Conservation (phyloP, 2,888 invertebrate species). For the Cataglyphis rosenhaueri region DNA sequence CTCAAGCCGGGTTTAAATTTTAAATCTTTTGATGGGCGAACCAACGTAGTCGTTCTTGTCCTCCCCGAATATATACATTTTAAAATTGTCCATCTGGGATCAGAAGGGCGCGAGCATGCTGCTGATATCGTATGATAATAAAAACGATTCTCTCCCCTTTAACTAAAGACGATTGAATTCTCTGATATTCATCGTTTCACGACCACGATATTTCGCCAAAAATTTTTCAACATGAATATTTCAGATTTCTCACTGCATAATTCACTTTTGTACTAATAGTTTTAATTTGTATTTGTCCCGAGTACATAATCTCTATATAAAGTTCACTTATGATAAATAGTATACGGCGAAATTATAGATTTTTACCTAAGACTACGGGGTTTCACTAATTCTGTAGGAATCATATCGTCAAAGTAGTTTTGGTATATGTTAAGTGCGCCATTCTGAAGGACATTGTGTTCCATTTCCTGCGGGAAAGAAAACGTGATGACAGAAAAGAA, state of each 20-base stretch:
- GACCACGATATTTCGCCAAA: background rate
- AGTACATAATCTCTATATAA: background rate
- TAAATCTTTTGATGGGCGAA: slow-evolving; percentile 51
- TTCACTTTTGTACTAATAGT: background rate
- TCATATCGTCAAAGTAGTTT: slow-evolving; percentile 93
- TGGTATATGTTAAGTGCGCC: slow-evolving; percentile 97
- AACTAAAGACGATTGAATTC: slow-evolving; percentile 11
- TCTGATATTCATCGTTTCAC: background rate
- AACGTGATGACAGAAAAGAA: background rate
- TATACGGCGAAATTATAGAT: background rate
- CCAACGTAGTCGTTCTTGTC: slow-evolving; percentile 37
- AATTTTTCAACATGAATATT: slow-evolving; percentile 13
- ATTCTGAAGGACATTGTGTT: slow-evolving; percentile 96
- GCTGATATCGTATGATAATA: slow-evolving; percentile 26
- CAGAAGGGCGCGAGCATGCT: background rate
- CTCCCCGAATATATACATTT: slow-evolving; percentile 49
- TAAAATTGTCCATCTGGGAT: slow-evolving; percentile 42
- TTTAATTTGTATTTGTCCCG: background rate
- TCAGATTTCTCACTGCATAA: background rate
- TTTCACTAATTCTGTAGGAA: slow-evolving; percentile 90
- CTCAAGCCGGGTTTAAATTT: slow-evolving; percentile 44
- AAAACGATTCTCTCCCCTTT: slow-evolving; percentile 11
- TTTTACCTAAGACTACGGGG: slow-evolving; percentile 83
- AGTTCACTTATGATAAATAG: background rate
- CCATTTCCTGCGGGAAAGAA: slow-evolving; percentile 89